Base-by-base conservation (phyloP, 2,888 invertebrate genomes). In the Stomorhina lunata region DNA sequence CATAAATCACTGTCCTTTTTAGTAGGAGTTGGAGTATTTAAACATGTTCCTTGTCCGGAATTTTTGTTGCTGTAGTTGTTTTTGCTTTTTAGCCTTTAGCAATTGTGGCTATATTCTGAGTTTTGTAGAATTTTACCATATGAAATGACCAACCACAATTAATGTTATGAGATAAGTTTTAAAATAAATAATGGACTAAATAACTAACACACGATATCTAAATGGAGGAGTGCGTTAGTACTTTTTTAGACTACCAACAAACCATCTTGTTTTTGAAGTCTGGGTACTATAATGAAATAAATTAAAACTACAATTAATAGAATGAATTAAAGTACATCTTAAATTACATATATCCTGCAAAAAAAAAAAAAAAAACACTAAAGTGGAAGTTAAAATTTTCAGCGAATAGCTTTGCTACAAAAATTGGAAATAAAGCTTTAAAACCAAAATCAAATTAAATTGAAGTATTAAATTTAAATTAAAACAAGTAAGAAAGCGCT, bases 61-160 rank as follows among this genome's bases (percentile, higher is more conserved):
- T 34, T 71, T 65, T 55, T 69, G 53, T 20, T 75, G 29, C 37
- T 37, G 17, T 63, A 32, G 48, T n/a, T 29, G 32, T 27, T 25
- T 17, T 50, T 61, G 61, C 68, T 34, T 32, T 34, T 34, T 83
- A 59, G 84, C 55, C 73, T 81, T 7, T 1, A 59, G 80, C 77
- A 76, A 75, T 32, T 73, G 25, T 43, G 37, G n/a, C 34, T 69
- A 43, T 57, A 40, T 32, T 48, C 27, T 69, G n/a, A n/a, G n/a
- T 50, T 69, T 80, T 43, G 50, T 40, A 50, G 77, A 61, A 71
- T 53, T 71, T 77, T 80, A 80, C 59, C 80, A 76, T 81, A 72
- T 81, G 53, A 80, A 83, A 80, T 86, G 87, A 87, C 90, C 90
- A 88, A 88, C 90, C 90, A 88, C 90, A 90, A 90, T 90, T 90